Evolutionary conservation across 2,888 invertebrate genomes (phyloP).

Genomic region (Melipona beecheii): DNA sequence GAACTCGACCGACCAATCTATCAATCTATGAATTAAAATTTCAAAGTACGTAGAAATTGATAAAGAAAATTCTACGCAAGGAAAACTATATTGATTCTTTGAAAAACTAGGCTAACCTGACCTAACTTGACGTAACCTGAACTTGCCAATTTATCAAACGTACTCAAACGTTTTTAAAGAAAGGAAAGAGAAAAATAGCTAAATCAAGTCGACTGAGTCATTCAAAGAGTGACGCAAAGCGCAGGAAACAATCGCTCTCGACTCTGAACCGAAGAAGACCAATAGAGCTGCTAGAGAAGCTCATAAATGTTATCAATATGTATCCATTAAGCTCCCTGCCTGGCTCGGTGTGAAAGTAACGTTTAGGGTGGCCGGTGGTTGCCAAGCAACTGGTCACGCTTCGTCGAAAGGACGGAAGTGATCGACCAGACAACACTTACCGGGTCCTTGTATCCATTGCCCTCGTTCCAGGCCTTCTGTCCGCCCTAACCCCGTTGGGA

Average conservation of each 20-base stretch:
- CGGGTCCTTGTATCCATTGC: constrained; percentile 54
- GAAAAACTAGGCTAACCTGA: too few relatives aligned
- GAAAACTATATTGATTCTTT: too few relatives aligned
- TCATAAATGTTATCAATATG: constrained; percentile 81
- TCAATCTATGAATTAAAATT: too few relatives aligned
- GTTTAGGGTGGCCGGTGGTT: constrained; percentile 55
- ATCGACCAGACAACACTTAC: constrained; percentile 73
- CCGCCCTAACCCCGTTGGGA: background rate
- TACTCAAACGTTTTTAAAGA: background rate
- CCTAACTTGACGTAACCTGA: too few relatives aligned
- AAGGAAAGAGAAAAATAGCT: background rate
- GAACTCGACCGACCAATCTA: too few relatives aligned
- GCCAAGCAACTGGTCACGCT: constrained; percentile 61
- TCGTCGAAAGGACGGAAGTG: constrained; percentile 66
- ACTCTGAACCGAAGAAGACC: constrained; percentile 10
- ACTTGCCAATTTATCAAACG: too few relatives aligned
- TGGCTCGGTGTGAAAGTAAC: constrained; percentile 55
- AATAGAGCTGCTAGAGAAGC: constrained; percentile 31
- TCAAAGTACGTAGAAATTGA: too few relatives aligned
- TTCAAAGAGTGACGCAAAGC: too few relatives aligned
- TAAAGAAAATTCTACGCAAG: too few relatives aligned
- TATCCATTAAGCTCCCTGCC: constrained; percentile 76
- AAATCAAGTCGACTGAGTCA: background rate
- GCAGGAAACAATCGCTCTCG: constrained; percentile 21
- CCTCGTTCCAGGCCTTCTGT: constrained; percentile 37